A percentile compares a stretch with the other conserved stretches of the same genome.
phyloP scores from a whole-genome alignment of 2,797 vertebrate genomes.

The Anguilla anguilla region DNA sequence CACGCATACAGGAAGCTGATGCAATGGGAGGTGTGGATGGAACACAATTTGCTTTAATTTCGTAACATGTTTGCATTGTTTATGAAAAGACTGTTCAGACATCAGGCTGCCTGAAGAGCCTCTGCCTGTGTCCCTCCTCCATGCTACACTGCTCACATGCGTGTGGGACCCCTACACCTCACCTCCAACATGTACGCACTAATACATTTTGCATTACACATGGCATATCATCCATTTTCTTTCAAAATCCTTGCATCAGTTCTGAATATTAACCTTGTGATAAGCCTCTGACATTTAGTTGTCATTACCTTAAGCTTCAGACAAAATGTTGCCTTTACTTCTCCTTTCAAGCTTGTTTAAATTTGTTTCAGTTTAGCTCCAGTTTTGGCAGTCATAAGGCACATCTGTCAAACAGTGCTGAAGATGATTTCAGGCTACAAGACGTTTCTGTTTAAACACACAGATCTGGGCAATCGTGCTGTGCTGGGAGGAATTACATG shows the following conservation, averaged over 20 bases:
- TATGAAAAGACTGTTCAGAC: background rate
- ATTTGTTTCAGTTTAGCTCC: background rate
- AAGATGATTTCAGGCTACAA: background rate
- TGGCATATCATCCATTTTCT: background rate
- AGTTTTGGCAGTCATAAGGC: background rate
- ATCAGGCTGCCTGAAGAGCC: background rate
- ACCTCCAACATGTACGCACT: background rate
- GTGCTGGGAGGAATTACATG: background rate
- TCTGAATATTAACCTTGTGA: background rate
- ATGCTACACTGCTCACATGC: background rate
- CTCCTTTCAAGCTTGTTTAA: background rate
- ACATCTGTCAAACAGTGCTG: background rate
- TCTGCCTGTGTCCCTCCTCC: background rate
- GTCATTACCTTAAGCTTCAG: background rate
- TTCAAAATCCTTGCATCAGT: background rate
- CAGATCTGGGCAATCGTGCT: background rate
- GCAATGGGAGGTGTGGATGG: background rate
- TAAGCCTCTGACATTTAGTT: background rate
- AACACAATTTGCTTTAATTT: background rate
- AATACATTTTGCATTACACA: background rate
- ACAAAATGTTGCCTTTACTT: background rate
- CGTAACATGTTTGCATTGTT: background rate
- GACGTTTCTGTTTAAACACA: slow-evolving; percentile 14
- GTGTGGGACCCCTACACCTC: background rate
- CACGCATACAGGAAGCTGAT: background rate